These are phyloP conservation scores for Sarcophilus harrisii DNA, from an alignment of 2,797 vertebrate species.

Conservation along the genomic window DNA sequence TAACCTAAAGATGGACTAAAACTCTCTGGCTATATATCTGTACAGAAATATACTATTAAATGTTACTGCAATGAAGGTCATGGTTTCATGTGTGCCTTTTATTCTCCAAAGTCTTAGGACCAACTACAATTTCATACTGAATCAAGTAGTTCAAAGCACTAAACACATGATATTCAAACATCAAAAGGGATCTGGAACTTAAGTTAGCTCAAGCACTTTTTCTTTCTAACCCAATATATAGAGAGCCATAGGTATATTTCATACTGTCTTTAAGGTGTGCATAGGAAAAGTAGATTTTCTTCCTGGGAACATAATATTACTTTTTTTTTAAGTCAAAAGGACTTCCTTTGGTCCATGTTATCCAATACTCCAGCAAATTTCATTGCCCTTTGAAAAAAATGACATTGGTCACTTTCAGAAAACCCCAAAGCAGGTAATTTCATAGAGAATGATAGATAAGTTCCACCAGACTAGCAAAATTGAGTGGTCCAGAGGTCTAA, in stretches of 20 bases:
- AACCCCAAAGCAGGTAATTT: not conserved
- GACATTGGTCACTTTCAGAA: not conserved
- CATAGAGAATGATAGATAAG: slow-evolving; percentile 50
- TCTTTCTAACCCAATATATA: not conserved
- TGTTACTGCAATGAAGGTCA: slow-evolving; percentile 14
- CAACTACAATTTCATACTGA: not conserved
- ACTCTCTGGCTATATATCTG: slow-evolving; percentile 36
- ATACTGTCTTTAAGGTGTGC: not conserved
- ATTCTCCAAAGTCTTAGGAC: slow-evolving; percentile 47
- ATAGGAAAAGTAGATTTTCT: not conserved
- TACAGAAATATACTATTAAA: slow-evolving; percentile 25
- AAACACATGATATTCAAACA: slow-evolving; percentile 44
- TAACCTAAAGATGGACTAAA: slow-evolving; percentile 39
- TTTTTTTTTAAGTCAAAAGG: not conserved
- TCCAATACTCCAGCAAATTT: not conserved
- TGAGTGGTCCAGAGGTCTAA: slow-evolving; percentile 40
- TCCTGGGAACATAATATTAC: not conserved
- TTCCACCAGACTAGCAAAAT: slow-evolving; percentile 45
- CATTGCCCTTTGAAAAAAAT: not conserved
- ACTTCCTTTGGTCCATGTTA: not conserved
- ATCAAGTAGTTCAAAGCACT: slow-evolving; percentile 21
- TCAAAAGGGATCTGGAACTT: not conserved
- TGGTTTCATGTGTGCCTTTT: slow-evolving; percentile 27
- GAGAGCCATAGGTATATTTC: slow-evolving; percentile 24
- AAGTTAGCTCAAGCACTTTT: not conserved